Base-by-base conservation (phyloP, 2,888 invertebrate genomes). In the Volucella inflata region DNA sequence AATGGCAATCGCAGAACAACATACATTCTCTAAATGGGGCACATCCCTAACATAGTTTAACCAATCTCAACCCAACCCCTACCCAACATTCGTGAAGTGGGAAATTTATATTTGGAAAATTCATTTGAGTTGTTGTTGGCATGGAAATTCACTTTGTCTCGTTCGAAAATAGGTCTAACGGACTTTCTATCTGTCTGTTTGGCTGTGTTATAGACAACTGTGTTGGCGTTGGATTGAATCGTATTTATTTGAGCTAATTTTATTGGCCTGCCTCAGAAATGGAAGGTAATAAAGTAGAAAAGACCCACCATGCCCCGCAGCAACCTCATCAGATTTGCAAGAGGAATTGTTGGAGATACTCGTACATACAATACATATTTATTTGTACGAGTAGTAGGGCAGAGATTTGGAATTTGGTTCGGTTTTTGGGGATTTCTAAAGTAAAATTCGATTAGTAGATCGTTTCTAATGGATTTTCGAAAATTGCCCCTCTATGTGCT, bases 211-310 rank as follows among this genome's bases (percentile, higher is more conserved):
- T 3, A 30, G 30, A 30, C 30, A 30, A 6, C 6, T 30, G 30
- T 30, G 30, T 30, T 17, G 44, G 46, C 16, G 38, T 12, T 40
- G 60, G 67, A 78, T 68, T 74, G 62, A 57, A 78, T 59, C 57
- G 74, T 77, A 87, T 87, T 85, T 82, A 82, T 82, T 87, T 70
- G 64, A 82, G 79, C 87, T 83, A 87, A 83, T 87, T 87, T 87
- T 87, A 87, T 87, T 87, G 79, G 76, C 21, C 46, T 68, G n/a
- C 67, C 38, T 21, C 62, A 30, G 50, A 67, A 74, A 74, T 78
- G 74, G 78, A 64, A 64, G 67, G 78, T 78, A 74, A 83, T 78
- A 83, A 78, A 78, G 53, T 48, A 51, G 6, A 30, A 30, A 6
- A 3, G 6, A 30, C 6, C 30, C 30, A 6, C 30, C 30, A 21